These are phyloP conservation scores for Eupithecia abbreviata DNA, from an alignment of 2,888 invertebrate genomes.

Conservation along the genomic window DNA sequence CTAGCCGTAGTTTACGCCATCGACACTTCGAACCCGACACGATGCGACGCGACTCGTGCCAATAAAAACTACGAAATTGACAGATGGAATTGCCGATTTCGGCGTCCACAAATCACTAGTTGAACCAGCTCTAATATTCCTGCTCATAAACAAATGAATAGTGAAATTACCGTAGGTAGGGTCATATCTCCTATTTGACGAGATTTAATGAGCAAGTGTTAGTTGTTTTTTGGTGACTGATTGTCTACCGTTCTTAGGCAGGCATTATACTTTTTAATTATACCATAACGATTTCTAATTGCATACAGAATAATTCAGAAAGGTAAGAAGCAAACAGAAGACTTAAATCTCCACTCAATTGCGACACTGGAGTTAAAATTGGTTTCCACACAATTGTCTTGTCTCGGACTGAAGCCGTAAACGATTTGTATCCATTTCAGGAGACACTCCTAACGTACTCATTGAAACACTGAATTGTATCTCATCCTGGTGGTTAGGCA, in stretches of 20 bases:
- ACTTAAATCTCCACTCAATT: background rate
- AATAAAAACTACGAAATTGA: slow-evolving; percentile 10
- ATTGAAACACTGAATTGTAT: slow-evolving; percentile 26
- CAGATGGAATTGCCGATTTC: slow-evolving; percentile 7
- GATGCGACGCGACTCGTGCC: background rate
- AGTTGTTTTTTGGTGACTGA: background rate
- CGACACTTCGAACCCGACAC: slow-evolving; percentile 15
- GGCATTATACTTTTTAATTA: background rate
- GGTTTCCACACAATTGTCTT: slow-evolving; percentile 16
- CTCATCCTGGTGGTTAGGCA: slow-evolving; percentile 13
- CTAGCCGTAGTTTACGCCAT: slow-evolving; percentile 27
- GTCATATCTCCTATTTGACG: background rate
- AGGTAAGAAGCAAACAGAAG: background rate
- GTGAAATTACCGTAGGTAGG: background rate
- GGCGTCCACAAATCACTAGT: background rate
- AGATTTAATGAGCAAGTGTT: background rate
- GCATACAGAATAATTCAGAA: background rate
- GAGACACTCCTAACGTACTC: slow-evolving; percentile 20
- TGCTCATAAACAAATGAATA: background rate
- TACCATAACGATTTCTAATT: background rate
- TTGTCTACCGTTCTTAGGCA: background rate
- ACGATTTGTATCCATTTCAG: slow-evolving; percentile 29
- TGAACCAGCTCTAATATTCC: background rate
- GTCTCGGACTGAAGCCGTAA: slow-evolving; percentile 18
- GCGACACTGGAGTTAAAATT: slow-evolving; percentile 20